Base-by-base conservation (phyloP, 2,113 vertebrate genomes). In the Calyptomena viridis region DNA sequence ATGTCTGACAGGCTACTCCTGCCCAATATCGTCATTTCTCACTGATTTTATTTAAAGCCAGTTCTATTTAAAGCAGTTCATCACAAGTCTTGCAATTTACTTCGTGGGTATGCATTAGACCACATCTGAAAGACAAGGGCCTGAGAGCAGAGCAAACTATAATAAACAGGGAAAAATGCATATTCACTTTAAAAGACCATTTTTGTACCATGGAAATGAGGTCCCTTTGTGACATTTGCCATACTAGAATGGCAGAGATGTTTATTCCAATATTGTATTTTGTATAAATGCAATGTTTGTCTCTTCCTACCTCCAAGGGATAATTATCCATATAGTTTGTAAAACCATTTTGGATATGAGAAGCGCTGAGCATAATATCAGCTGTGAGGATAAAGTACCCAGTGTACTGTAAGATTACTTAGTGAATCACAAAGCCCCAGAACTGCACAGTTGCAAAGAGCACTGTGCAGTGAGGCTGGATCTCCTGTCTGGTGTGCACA, bases 211-310 rank as follows among this genome's bases (percentile, higher is more conserved):
- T 3, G 62, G 42, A 39, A 87, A 49, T 75, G 37, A n/a, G 37
- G 64, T 72, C 28, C 33, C 30, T 46, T 60, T 76, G 59, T 42
- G 49, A 64, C 49, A 73, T 79, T 73, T 85, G 73, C 50, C 39
- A 40, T 24, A 30, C 37, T 49, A 60, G 46, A 84, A 47, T 46
- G 49, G n/a, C 18, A 76, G 47, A n/a, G 52, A 37, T 91, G 33
- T 91, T 96, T 85, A 90, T 82, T 95, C 46, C 71, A 80, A 58
- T 35, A 55, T 14, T 90, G 6, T 71, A n/a, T 80, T 91, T 83
- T 85, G 53, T 73, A 79, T 69, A 93, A 91, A 92, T 56, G 44
- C 68, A 76, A 35, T 62, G 71, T 76, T 94, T 86, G 39, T 74
- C 60, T 93, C 59, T 81, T 93, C 60, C 74, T 76, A 18, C 59